Evolutionary conservation across 2,888 invertebrate species (phyloP), one percentile per base, ranked within the genome.

Genomic region (Polydrusus tereticollis): DNA sequence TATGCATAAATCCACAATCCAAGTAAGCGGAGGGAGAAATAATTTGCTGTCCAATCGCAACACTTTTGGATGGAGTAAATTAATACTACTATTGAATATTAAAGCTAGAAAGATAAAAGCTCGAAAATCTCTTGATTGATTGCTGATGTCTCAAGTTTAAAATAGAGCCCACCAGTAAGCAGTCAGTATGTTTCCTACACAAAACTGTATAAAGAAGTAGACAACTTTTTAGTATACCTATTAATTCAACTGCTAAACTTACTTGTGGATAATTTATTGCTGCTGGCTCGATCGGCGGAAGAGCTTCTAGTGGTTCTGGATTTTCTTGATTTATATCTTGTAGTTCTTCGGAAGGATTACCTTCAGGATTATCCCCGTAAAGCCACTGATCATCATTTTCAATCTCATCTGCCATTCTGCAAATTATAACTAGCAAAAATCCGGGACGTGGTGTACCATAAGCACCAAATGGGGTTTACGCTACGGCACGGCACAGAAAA

Each of bases 321-420:
- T 76, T 75, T 68, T 73, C 72, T n/a, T 58, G 38, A 7, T 57
- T 33, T 47, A 33, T 63, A 57, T 60, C 16, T 20, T 72, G 68
- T 55, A 62, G 57, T 29, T 55, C 60, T 58, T 71, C 77, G 5
- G 59, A 75, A 41, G 79, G 50, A 69, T 67, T 70, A 68, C 66
- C 73, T 74, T 88, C 90, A 0, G 92, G 90, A 80, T 93, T 93
- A 52, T 94, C 94, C 18, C 95, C 95, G 81, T 96, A 96, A 72
- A 96, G 87, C 95, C 95, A 96, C 82, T 90, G 93, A 87, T 96
- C 95, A 83, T 96, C 95, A 85, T 93, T 94, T 84, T 92, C 91
- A 16, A 86, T 84, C 78, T 89, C 90, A 73, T 91, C 91, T 79
- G 90, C 89, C 90, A 91, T 90, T 84, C 86, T 16, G 6, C 36